Evolutionary conservation across 2,113 vertebrate genomes (phyloP).

Genomic region (Puffinus mauretanicus): DNA sequence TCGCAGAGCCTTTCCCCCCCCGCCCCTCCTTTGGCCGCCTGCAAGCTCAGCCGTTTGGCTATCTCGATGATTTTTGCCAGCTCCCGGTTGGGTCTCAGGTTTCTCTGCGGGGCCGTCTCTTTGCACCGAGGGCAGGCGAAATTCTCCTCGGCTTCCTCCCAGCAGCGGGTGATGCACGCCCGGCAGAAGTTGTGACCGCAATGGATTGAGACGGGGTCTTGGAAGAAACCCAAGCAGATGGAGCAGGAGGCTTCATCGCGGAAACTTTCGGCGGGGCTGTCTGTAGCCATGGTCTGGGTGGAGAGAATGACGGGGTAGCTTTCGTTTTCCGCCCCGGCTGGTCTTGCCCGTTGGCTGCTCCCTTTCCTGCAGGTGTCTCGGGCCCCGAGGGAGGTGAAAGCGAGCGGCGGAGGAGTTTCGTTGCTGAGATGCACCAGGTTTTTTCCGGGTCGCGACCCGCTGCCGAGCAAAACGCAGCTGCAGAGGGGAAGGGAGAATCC

Average conservation of each 20-base stretch:
- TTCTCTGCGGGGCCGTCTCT: slow-evolving; percentile 13
- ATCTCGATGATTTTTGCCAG: slow-evolving; percentile 80
- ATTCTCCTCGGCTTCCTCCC: background rate
- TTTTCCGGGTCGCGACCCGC: no score
- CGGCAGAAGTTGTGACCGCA: slow-evolving; percentile 77
- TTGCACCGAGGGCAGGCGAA: slow-evolving; percentile 70
- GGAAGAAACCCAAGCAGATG: slow-evolving; percentile 69
- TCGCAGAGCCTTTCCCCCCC: slow-evolving; percentile 53
- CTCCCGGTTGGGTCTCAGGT: slow-evolving; percentile 79
- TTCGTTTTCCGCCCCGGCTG: background rate
- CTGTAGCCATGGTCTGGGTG: slow-evolving; percentile 27
- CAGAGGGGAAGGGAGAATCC: background rate
- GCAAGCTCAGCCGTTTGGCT: slow-evolving; percentile 68
- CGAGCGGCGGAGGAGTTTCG: background rate
- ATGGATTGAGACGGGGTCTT: slow-evolving; percentile 70
- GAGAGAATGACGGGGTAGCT: background rate
- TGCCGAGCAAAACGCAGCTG: background rate
- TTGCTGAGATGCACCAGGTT: background rate
- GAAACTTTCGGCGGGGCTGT: background rate
- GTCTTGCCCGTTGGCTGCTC: background rate
- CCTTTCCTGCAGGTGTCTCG: background rate
- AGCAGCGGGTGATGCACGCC: slow-evolving; percentile 65
- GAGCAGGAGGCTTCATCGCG: slow-evolving; percentile 69
- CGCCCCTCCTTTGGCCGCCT: accelerated
- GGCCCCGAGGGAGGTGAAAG: background rate